Conservation (phyloP, 2,797 vertebrate species). For the Falco biarmicus region DNA sequence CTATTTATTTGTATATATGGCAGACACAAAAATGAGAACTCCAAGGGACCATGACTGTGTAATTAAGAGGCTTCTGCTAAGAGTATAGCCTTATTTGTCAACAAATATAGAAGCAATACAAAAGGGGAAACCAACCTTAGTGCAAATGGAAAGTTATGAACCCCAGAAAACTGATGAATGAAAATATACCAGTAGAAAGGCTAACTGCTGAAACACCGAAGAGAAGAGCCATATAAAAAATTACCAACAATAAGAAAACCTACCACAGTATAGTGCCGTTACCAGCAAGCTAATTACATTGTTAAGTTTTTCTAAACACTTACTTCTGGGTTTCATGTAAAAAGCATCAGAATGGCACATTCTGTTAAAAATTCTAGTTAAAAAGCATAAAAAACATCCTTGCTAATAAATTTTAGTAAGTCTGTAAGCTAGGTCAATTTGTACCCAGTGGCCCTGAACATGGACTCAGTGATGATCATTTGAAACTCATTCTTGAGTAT, state of each 20-base stretch:
- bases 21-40: not conserved
- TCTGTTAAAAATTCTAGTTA: not conserved
- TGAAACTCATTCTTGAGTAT: not conserved
- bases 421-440: not conserved
- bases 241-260: not conserved
- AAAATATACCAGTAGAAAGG: not conserved
- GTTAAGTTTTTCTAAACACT: not conserved
- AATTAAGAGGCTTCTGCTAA: not conserved
- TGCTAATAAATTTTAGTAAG: not conserved
- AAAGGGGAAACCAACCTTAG: not conserved
- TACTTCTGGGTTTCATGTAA: not conserved
- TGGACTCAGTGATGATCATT: not conserved
- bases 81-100: not conserved
- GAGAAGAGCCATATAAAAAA: not conserved
- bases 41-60: not conserved
- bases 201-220: not conserved
- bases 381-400: not conserved
- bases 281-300: not conserved
- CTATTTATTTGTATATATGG: not conserved
- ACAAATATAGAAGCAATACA: not conserved
- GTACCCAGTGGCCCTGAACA: not conserved
- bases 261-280: not conserved
- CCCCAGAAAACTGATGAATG: not conserved
- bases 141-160: not conserved
- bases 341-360: not conserved